phyloP scores from a whole-genome alignment of 2,888 invertebrate species.

The Imbricaverruca yamaguchii region DNA sequence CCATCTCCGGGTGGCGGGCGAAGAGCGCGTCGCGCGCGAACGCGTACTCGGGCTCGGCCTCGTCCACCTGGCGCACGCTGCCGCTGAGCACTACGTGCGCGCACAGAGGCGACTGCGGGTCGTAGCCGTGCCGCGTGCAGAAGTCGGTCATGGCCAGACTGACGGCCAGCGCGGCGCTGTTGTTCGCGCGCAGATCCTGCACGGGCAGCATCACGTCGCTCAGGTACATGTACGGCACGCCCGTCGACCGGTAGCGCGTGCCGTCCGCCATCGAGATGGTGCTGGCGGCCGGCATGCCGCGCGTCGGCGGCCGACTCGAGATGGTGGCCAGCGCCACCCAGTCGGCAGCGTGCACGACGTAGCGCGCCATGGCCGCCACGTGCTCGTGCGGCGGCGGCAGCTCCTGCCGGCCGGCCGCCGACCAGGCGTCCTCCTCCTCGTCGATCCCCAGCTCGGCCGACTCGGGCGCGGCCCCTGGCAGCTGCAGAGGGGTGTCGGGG shows the following conservation, averaged over 20 bases:
- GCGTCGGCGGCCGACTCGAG: conserved; percentile 52
- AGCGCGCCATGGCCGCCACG: conserved; percentile 60
- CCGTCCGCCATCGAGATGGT: conserved; percentile 66
- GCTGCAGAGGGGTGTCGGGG: neutral
- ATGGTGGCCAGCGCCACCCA: conserved; percentile 66
- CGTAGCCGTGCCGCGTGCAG: conserved; percentile 53
- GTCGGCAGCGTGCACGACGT: conserved; percentile 61
- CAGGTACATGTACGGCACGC: conserved; percentile 65
- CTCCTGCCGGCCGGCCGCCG: neutral
- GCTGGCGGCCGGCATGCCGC: conserved; percentile 59
- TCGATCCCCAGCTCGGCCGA: neutral
- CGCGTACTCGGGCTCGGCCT: conserved; percentile 49
- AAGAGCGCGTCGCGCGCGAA: conserved; percentile 58
- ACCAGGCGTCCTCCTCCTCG: neutral
- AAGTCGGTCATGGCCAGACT: conserved; percentile 60
- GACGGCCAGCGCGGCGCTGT: conserved; percentile 52
- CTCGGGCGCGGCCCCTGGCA: neutral
- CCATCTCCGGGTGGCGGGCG: conserved; percentile 62
- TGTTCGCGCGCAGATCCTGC: conserved; percentile 54
- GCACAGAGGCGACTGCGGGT: conserved; percentile 70
- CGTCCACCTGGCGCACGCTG: conserved; percentile 53
- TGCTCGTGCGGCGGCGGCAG: conserved; percentile 54
- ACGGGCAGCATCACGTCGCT: conserved; percentile 62
- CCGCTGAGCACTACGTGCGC: conserved; percentile 63
- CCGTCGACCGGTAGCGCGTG: conserved; percentile 56